phyloP scores from a whole-genome alignment of 2,888 invertebrate species.

The Ormyrus nitidulus region DNA sequence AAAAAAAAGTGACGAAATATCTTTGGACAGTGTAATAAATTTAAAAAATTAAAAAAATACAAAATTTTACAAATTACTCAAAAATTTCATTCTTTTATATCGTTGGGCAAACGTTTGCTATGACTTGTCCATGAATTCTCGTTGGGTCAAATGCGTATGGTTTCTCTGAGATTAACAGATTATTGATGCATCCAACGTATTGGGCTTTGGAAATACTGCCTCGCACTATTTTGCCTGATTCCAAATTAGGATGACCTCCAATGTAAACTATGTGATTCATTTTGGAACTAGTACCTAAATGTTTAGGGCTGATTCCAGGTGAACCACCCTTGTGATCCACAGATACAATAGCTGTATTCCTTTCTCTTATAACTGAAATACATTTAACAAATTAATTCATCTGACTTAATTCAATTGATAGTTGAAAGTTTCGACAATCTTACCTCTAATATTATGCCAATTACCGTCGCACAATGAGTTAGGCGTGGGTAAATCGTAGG shows the following conservation, averaged over 20 bases:
- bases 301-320: conserved; percentile 82
- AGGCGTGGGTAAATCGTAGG: conserved; percentile 81
- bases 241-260: conserved; percentile 86
- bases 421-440: not conserved
- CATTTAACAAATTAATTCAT: conserved; percentile 3
- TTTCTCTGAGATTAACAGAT: conserved; percentile 80
- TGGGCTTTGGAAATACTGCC: conserved; percentile 85
- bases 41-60: conserved; percentile 41
- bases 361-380: conserved; percentile 87
- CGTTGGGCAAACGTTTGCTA: conserved; percentile 87
- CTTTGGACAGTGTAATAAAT: conserved; percentile 52
- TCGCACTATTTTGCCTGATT: conserved; percentile 72
- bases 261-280: conserved; percentile 90
- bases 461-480: conserved; percentile 93
- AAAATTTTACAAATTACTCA: conserved; percentile 39
- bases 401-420: not conserved
- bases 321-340: conserved; percentile 88
- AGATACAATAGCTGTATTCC: conserved; percentile 90
- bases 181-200: conserved; percentile 88
- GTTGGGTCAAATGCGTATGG: conserved; percentile 76
- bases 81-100: conserved; percentile 77
- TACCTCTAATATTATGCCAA: conserved; percentile 93
- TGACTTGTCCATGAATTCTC: conserved; percentile 84
- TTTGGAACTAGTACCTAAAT: conserved; percentile 83
- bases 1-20: conserved; percentile 48